Conservation (phyloP, 2,113 vertebrate genomes). For the rat (Rattus norvegicus) region DNA sequence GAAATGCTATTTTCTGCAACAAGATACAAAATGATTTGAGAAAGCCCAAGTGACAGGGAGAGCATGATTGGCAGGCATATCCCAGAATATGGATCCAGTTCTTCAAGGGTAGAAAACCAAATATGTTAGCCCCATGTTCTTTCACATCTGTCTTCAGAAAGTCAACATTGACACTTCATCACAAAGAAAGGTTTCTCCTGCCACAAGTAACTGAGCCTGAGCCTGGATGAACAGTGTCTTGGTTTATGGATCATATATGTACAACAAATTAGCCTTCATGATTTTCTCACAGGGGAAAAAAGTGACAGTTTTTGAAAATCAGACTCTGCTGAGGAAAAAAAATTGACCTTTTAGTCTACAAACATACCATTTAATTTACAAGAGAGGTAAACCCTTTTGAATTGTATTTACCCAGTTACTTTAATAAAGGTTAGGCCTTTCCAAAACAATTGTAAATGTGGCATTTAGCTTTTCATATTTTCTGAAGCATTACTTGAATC, state of each 20-base stretch:
- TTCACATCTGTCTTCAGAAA: constrained; percentile 73
- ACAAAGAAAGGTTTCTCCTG: constrained; percentile 68
- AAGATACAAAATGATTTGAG: constrained; percentile 53
- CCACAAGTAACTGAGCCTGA: constrained; percentile 81
- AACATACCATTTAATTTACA: constrained; percentile 89
- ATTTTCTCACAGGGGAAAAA: constrained; percentile 78
- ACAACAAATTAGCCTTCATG: constrained; percentile 87
- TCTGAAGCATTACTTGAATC: constrained; percentile 83
- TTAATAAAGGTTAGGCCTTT: constrained; percentile 88
- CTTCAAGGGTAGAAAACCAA: constrained; percentile 44
- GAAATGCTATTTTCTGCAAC: constrained; percentile 59
- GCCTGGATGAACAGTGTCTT: constrained; percentile 79
- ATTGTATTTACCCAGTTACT: constrained; percentile 87
- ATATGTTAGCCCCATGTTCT: constrained; percentile 57
- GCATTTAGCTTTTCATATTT: constrained; percentile 87
- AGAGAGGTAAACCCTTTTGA: constrained; percentile 85
- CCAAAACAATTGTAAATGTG: constrained; percentile 89
- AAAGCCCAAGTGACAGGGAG: constrained; percentile 19
- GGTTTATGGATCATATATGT: constrained; percentile 80
- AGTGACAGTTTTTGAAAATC: constrained; percentile 77
- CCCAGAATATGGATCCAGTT: constrained; percentile 59
- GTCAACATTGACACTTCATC: constrained; percentile 76
- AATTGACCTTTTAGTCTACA: constrained; percentile 89
- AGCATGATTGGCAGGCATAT: constrained; percentile 41
- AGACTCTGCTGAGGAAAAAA: constrained; percentile 85